Percentiles rank a stretch among this genome's conserved stretches.
phyloP scores from a whole-genome alignment of 2,113 vertebrate species.

The Elephas maximus region DNA sequence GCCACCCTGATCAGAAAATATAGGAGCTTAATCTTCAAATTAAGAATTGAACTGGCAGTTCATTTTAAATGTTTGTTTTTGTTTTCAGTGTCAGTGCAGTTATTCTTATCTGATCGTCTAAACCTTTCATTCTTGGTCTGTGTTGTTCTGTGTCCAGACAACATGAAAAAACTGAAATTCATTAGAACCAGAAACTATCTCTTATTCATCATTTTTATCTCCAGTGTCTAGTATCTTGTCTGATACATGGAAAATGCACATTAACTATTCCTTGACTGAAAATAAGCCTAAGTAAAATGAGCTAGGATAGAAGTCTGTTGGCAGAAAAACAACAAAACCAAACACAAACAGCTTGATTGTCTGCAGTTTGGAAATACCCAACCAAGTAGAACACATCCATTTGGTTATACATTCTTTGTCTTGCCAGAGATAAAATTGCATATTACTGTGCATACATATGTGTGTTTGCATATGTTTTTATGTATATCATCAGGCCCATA shows the following conservation, averaged over 20 bases:
- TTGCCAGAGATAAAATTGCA: neutral
- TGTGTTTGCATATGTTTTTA: neutral
- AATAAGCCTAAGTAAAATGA: constrained; percentile 54
- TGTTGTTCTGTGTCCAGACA: neutral
- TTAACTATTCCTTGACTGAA: constrained; percentile 60
- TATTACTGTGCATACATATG: neutral
- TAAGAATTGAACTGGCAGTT: constrained; percentile 19
- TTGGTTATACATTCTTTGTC: neutral
- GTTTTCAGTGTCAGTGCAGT: neutral
- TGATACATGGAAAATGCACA: constrained; percentile 7
- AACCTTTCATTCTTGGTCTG: neutral
- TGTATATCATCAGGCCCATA: neutral
- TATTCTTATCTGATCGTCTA: neutral
- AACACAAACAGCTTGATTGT: constrained; percentile 10
- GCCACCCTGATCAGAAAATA: constrained; percentile 1
- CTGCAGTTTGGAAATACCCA: constrained; percentile 1
- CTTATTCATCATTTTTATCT: constrained; percentile 57
- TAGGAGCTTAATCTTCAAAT: neutral
- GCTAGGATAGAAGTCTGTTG: constrained; percentile 14
- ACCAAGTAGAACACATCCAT: neutral
- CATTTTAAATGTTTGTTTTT: constrained; percentile 16
- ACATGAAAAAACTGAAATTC: neutral
- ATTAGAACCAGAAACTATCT: neutral
- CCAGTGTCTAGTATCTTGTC: neutral
- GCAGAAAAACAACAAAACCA: constrained; percentile 18